Evolutionary conservation across 1,140 invertebrate species (phyloP), one percentile per base, ranked within the genome.

Genomic region (Choristoneura fumiferana): DNA sequence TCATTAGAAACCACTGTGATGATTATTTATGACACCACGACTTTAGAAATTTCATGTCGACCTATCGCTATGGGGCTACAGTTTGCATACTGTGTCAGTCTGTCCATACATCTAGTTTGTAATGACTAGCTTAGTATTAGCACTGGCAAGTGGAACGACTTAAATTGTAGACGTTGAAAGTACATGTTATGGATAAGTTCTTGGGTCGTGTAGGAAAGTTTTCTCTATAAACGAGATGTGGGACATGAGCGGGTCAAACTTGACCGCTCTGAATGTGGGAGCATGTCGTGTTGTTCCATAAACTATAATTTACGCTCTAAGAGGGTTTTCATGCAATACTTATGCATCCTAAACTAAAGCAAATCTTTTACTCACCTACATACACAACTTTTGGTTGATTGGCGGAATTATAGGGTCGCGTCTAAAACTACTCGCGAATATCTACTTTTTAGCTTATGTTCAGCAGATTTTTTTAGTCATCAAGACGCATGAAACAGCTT

Each of bases 91-190:
- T 18, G 43, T 49, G 43, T 49, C 43, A 49, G 43, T 49, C 43
- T 49, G 43, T 49, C 43, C 43, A 49, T 49, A 18, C 43, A 49
- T 49, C 43, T 49, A 18, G 43, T 49, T 49, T 12, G 43, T 49
- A 49, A 49, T 49, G 43, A 49, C 43, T 49, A 22, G 29, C 43
- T 49, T 49, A 49, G 43, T 49, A 49, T 49, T 49, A 49, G 43
- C 43, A 49, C 43, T 29, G 22, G 13, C 43, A 49, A 49, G 43
- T 49, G 43, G 43, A 18, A 49, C 43, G 43, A 14, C 43, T 49
- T 49, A 49, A 49, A 49, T 49, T 49, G 43, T 49, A 49, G 43
- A 22, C 18, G 43, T 49, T 49, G 43, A 49, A 49, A 49, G 43
- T 49, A 49, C 43, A 22, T 18, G 43, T 49, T 49, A 49, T 49